These are phyloP conservation scores for Hydractinia echinata DNA, from an alignment of 30 jellyfish, hydroid and myxozoan genomes.

Conservation along the genomic window DNA sequence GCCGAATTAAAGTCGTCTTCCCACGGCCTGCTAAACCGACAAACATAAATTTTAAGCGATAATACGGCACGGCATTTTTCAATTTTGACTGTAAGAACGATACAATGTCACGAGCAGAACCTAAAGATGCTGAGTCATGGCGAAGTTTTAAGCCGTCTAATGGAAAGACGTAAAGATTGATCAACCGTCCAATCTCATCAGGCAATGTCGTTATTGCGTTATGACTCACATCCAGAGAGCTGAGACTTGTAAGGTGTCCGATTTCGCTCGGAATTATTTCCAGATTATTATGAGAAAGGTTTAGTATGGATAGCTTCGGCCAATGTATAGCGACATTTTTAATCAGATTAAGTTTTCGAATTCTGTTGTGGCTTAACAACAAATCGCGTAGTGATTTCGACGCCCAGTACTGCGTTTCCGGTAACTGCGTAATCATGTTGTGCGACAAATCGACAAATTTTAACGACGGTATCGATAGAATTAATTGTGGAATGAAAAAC, in stretches of 20 bases:
- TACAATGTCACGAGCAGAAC: slow-evolving; percentile 61
- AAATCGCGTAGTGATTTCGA: slow-evolving; percentile 53
- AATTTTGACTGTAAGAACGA: slow-evolving; percentile 54
- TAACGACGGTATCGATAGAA: slow-evolving; percentile 52
- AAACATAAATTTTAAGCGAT: slow-evolving; percentile 72
- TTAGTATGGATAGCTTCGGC: slow-evolving; percentile 44
- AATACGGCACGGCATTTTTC: slow-evolving; percentile 74
- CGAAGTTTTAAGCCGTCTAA: slow-evolving; percentile 50
- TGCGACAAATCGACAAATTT: slow-evolving; percentile 57
- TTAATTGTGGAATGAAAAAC: slow-evolving; percentile 59
- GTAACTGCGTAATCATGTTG: slow-evolving; percentile 64
- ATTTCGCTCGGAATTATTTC: slow-evolving; percentile 50
- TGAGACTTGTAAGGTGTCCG: slow-evolving; percentile 45
- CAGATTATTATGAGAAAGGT: slow-evolving; percentile 49
- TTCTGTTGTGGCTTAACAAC: slow-evolving; percentile 55
- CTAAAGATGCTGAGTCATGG: slow-evolving; percentile 54
- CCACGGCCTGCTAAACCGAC: slow-evolving; percentile 93
- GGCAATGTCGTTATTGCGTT: slow-evolving; percentile 59
- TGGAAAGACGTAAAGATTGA: slow-evolving; percentile 50
- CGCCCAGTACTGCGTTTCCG: slow-evolving; percentile 76
- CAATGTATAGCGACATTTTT: slow-evolving; percentile 23
- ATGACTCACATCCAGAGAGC: slow-evolving; percentile 58
- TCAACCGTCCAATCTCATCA: slow-evolving; percentile 65
- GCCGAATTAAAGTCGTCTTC: slow-evolving; percentile 63
- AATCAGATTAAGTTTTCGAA: slow-evolving; percentile 43